Conservation (phyloP, 2,797 vertebrate species). For the Sciurus carolinensis region DNA sequence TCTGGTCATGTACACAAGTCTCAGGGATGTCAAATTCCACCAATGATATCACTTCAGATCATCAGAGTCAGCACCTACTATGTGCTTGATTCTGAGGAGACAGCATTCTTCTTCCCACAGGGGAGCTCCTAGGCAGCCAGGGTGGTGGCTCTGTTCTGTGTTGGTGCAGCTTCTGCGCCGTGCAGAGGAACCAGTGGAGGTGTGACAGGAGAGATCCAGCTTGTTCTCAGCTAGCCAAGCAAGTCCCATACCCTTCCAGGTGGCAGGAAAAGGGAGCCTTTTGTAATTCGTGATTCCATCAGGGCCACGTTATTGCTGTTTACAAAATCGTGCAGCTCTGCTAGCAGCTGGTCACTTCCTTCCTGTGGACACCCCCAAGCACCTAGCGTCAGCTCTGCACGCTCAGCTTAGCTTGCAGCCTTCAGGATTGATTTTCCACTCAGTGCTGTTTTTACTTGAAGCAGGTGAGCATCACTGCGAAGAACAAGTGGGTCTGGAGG, state of each 20-base stretch:
- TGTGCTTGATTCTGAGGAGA: neutral
- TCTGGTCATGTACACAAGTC: neutral
- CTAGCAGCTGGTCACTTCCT: neutral
- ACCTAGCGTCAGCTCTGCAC: neutral
- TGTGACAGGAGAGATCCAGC: neutral
- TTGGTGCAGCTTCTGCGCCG: neutral
- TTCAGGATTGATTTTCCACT: constrained; percentile 34
- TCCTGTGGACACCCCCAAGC: neutral
- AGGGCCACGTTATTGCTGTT: neutral
- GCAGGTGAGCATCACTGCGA: neutral
- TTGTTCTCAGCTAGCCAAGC: neutral
- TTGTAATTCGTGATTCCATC: neutral
- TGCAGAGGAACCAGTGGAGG: neutral
- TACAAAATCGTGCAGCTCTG: neutral
- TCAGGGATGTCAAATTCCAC: neutral
- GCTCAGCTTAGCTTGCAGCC: neutral
- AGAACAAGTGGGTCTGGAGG: constrained; percentile 56
- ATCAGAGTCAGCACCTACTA: neutral
- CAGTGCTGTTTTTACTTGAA: constrained; percentile 44
- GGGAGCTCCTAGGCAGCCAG: neutral
- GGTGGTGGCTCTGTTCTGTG: neutral
- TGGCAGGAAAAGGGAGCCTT: neutral
- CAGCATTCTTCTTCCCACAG: neutral
- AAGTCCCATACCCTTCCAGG: neutral
- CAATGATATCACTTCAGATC: neutral